Conservation (phyloP, 2,113 vertebrate species). For the Cyanoramphus novaezelandiae region DNA sequence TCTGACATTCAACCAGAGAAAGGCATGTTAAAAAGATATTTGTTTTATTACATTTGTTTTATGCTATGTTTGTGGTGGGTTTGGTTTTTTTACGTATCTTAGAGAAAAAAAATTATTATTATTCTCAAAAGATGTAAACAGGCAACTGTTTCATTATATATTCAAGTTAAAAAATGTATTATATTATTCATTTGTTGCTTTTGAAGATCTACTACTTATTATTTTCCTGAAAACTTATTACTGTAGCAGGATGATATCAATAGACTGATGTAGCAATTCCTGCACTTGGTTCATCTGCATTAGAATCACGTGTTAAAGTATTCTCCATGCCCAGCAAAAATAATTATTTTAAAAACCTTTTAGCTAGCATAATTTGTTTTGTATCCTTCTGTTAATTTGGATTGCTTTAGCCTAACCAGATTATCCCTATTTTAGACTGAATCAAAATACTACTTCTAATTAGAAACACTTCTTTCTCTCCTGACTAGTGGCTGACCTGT, state of each 20-base stretch:
- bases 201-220: not conserved
- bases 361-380: not conserved
- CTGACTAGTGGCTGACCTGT: not conserved
- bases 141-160: not conserved
- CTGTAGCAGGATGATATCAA: not conserved
- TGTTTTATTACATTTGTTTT: not conserved
- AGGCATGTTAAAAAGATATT: not conserved
- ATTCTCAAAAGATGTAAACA: not conserved
- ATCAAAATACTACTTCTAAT: not conserved
- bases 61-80: accelerated
- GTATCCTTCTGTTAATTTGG: not conserved
- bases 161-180: not conserved
- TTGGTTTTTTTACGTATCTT: not conserved
- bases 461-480: not conserved
- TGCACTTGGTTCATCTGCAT: not conserved
- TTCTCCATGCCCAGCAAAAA: not conserved
- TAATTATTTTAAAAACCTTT: not conserved
- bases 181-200: not conserved
- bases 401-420: not conserved
- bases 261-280: not conserved
- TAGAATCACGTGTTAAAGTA: not conserved
- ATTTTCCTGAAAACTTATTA: not conserved
- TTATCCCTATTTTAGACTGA: not conserved
- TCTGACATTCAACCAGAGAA: not conserved
- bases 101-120: not conserved